phyloP scores from a whole-genome alignment of 1,140 invertebrate genomes.

The Aphelenchoides fujianensis region DNA sequence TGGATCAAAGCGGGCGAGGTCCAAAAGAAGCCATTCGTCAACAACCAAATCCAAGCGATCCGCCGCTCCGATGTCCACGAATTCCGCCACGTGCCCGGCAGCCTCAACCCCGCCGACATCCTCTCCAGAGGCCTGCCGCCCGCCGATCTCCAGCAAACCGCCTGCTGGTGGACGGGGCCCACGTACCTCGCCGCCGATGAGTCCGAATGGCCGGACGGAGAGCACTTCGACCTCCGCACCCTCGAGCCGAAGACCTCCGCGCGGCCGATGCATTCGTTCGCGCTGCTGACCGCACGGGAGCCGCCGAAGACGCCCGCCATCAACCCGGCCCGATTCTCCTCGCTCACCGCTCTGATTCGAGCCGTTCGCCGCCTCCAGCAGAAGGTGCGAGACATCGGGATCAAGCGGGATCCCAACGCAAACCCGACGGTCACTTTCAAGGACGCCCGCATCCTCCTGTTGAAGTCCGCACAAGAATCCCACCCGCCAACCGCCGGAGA shows the following conservation, averaged over 20 bases:
- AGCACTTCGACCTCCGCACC: background rate
- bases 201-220: background rate
- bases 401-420: background rate
- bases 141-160: conserved; percentile 21
- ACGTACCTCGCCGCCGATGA: background rate
- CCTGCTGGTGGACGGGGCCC: conserved; percentile 30
- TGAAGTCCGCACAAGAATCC: conserved; percentile 20
- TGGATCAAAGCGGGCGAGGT: conserved; percentile 5
- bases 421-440: background rate
- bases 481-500: conserved; percentile 18
- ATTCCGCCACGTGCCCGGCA: conserved; percentile 27
- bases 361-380: background rate
- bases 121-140: background rate
- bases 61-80: background rate
- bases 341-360: background rate
- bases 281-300: background rate
- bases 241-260: background rate
- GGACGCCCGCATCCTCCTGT: conserved; percentile 7
- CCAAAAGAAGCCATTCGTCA: background rate
- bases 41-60: conserved; percentile 17
- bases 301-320: background rate
- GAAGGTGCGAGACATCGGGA: background rate
- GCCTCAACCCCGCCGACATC: conserved; percentile 29
- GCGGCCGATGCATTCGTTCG: background rate
- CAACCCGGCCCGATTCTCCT: background rate